Evolutionary conservation across 2,888 invertebrate genomes (phyloP).

Genomic region (Xestia xanthographa): DNA sequence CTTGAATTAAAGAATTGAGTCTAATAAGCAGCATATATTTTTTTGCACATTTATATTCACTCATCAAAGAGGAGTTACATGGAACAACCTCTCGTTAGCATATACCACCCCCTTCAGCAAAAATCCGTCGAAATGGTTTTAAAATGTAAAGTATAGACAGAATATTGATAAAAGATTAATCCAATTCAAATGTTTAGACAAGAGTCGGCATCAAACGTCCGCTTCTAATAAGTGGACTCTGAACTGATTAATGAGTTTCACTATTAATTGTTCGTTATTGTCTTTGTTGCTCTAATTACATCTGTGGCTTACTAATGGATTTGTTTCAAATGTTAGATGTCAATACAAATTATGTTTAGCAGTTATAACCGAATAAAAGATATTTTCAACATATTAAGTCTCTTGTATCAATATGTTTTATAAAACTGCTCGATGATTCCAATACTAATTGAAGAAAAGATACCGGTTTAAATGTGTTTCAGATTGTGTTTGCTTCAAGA

Average conservation of each 20-base stretch:
- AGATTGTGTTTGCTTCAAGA: not conserved
- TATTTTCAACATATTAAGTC: not conserved
- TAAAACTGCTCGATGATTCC: not conserved
- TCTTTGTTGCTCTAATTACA: constrained; percentile 59
- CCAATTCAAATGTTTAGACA: constrained; percentile 40
- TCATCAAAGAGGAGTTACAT: too few species aligned
- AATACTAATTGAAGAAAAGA: not conserved
- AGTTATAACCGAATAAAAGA: constrained; percentile 34
- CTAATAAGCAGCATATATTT: too few species aligned
- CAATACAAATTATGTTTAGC: constrained; percentile 22
- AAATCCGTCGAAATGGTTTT: not conserved
- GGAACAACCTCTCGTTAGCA: too few species aligned
- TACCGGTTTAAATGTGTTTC: not conserved
- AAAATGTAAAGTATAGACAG: not conserved
- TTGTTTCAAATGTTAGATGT: constrained; percentile 32
- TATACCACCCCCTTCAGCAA: too few species aligned
- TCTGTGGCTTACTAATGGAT: constrained; percentile 39
- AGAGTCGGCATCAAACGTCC: constrained; percentile 38
- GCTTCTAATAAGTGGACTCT: constrained; percentile 55
- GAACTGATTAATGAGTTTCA: constrained; percentile 63
- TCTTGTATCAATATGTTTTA: too few species aligned
- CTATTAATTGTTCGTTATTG: constrained; percentile 68
- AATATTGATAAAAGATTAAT: constrained; percentile 40
- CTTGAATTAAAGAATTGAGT: too few species aligned
- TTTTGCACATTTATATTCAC: too few species aligned